Evolutionary conservation across 1,140 invertebrate genomes (phyloP), one percentile per base, ranked within the genome.

Genomic region (Amyelois transitella): DNA sequence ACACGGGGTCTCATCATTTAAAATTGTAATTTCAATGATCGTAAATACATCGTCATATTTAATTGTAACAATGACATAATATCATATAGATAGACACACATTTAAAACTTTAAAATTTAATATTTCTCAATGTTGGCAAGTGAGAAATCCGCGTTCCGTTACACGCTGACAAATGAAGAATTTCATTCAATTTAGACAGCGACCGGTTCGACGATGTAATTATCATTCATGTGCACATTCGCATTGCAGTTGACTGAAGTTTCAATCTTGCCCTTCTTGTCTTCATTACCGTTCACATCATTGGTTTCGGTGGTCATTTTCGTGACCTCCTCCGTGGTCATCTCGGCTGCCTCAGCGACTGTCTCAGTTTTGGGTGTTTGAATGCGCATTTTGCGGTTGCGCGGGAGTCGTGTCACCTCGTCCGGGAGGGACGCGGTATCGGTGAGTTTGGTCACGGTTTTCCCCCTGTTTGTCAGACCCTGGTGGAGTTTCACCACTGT

Each of bases 401-500:
- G 12, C n/a, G 12, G 1, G 32, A 14, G 5, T 8, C 38, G 25
- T 0, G 58, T 61, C 7, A 72, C 65, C 19, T 48, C 18, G 18
- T 45, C 43, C 1, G 43, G 43, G 1, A 20, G 18, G 3, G 43
- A 45, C 6, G 43, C 7, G 6, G 68, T 56, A 2, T 68, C 6
- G 0, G 74, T 38, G 1, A 61, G 38, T 0, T 58, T 18, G 1
- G 51, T 45, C 7, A 62, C 43, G 12, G 58, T 49, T 0, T 53
- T 55, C 8, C 70, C 51, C 32, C 77, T 79, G 55, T 81, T 76
- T 45, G 75, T 81, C 7, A 75, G 47, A 0, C 55, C 48, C 19
- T 53, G 12, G 6, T 21, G 45, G 8, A 48, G 18, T 21, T 22
- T 48, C 3, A 48, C 45, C 6, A 20, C 12, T 7, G 45, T 48